phyloP scores from a whole-genome alignment of 92 coral and sea anemone genomes.

The Heteractis magnifica region DNA sequence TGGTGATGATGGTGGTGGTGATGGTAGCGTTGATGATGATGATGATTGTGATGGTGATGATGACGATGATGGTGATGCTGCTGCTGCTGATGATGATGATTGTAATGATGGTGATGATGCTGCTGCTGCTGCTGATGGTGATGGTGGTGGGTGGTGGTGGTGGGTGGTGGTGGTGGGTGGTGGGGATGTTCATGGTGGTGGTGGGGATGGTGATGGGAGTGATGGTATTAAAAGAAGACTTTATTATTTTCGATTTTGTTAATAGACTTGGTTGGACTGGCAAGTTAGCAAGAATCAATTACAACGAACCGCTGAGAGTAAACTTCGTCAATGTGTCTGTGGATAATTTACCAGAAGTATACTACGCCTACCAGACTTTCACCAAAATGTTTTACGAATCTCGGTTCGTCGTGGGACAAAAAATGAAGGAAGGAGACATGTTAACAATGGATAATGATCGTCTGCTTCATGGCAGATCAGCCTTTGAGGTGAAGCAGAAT shows the following conservation, averaged over 20 bases:
- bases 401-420: conserved; percentile 60
- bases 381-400: conserved; percentile 64
- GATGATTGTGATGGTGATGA: no score
- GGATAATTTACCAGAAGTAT: conserved; percentile 54
- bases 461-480: conserved; percentile 81
- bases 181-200: no score
- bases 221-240: not conserved
- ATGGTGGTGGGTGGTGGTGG: no score
- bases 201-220: no score
- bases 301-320: conserved; percentile 67
- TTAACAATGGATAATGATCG: conserved; percentile 81
- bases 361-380: conserved; percentile 67
- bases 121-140: no score
- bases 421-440: conserved; percentile 77
- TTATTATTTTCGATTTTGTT: not conserved
- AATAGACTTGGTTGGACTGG: conserved; percentile 62
- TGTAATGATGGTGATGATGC: no score
- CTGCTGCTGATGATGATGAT: no score
- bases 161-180: no score
- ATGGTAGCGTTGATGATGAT: no score
- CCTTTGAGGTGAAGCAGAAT: conserved; percentile 48
- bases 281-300: conserved; percentile 54
- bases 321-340: conserved; percentile 62
- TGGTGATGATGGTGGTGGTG: no score
- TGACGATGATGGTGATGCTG: no score